These are phyloP conservation scores for Valencia hispanica DNA, from an alignment of 2,797 vertebrate genomes.

Conservation along the genomic window DNA sequence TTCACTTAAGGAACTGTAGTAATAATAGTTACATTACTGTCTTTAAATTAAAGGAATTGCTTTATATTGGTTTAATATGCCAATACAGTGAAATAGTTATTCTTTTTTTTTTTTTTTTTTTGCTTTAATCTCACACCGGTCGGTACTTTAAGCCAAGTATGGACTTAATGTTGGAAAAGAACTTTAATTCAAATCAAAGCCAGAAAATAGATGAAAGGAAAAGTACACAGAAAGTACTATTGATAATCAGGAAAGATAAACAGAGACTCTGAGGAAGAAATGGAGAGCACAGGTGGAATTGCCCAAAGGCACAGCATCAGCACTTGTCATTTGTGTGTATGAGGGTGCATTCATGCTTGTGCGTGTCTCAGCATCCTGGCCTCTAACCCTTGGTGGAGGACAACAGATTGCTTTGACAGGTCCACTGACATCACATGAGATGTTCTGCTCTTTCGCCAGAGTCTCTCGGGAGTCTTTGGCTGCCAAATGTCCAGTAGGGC, in stretches of 20 bases:
- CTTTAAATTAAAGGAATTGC: neutral
- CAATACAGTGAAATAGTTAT: conserved; percentile 25
- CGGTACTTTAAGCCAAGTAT: conserved; percentile 28
- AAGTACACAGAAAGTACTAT: conserved; percentile 14
- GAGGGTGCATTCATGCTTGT: neutral
- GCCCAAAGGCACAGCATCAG: conserved; percentile 27
- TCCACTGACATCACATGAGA: conserved; percentile 56
- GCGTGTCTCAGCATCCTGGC: conserved; percentile 22
- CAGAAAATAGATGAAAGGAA: neutral
- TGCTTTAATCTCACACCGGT: conserved; percentile 47
- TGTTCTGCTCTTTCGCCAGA: conserved; percentile 52
- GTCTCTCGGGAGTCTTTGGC: conserved; percentile 55
- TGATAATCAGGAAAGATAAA: conserved; percentile 37
- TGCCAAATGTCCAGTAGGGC: conserved; percentile 37
- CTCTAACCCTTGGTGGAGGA: conserved; percentile 46
- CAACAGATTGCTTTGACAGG: conserved; percentile 67
- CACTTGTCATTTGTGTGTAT: conserved; percentile 20
- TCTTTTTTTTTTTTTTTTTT: conserved; percentile 15
- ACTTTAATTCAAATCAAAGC: conserved; percentile 27
- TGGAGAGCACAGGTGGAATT: conserved; percentile 35
- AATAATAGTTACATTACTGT: neutral
- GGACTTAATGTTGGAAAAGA: conserved; percentile 60
- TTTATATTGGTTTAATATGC: neutral
- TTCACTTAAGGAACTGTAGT: neutral
- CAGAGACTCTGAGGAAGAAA: conserved; percentile 22